phyloP scores from a whole-genome alignment of 2,113 vertebrate genomes.

The Oryzias woworae region DNA sequence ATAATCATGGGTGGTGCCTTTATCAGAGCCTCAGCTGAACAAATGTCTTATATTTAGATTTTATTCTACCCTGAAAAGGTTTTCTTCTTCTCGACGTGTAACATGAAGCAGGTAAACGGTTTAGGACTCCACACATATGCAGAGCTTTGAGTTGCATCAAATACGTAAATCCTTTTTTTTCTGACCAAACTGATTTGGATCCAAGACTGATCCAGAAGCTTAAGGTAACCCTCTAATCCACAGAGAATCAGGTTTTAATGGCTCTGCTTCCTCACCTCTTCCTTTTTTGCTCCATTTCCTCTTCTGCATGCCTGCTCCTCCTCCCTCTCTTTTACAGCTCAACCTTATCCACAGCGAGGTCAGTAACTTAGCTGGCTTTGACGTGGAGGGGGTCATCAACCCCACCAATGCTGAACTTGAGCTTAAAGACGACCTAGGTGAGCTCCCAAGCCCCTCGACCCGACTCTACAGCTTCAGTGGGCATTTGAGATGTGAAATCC shows the following conservation, averaged over 20 bases:
- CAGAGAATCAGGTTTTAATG: slow-evolving; percentile 54
- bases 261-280: slow-evolving; percentile 65
- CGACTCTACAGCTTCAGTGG: neutral
- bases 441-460: slow-evolving; percentile 35
- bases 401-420: slow-evolving; percentile 99
- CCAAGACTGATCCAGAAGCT: slow-evolving; percentile 23
- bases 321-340: slow-evolving; percentile 86
- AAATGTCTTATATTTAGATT: too few species aligned
- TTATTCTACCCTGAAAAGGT: too few species aligned
- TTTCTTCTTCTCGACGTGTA: too few species aligned
- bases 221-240: slow-evolving; percentile 41
- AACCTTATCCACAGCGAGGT: slow-evolving; percentile 99
- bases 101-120: too few species aligned
- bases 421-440: slow-evolving; percentile 99
- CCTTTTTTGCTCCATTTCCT: slow-evolving; percentile 41
- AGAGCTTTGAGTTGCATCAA: too few species aligned
- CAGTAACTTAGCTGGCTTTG: slow-evolving; percentile 99
- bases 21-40: too few species aligned
- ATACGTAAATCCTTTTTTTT: too few species aligned
- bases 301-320: slow-evolving; percentile 52
- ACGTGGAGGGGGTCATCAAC: slow-evolving; percentile 99
- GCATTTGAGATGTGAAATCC: slow-evolving; percentile 48
- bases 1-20: too few species aligned
- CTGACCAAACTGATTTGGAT: neutral
- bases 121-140: neutral